A percentile compares a stretch with the other conserved stretches of the same genome.
These are phyloP conservation scores for Gnatocerus cornutus DNA, from an alignment of 2,888 invertebrate genomes.

Conservation along the genomic window DNA sequence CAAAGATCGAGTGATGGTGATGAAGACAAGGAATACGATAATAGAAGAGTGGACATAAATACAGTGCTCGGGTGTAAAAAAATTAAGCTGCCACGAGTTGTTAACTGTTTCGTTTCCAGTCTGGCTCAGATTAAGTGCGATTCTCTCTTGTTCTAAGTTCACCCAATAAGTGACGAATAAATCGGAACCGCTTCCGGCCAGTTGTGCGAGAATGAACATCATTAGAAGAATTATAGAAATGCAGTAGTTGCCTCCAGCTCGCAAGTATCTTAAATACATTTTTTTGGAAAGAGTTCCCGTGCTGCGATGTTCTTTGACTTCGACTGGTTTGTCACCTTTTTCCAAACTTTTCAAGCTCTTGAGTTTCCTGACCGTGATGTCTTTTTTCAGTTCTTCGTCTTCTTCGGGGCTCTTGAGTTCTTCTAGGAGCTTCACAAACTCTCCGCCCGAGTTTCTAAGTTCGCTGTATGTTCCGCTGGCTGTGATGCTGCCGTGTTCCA, in stretches of 20 bases:
- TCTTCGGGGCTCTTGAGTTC: conserved; percentile 62
- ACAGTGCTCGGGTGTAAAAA: conserved; percentile 57
- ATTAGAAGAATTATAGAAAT: conserved; percentile 75
- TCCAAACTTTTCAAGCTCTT: conserved; percentile 65
- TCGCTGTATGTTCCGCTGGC: conserved; percentile 81
- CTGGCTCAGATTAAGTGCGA: conserved; percentile 25
- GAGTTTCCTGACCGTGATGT: conserved; percentile 62
- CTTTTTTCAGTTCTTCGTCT: conserved; percentile 56
- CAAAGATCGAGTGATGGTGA: conserved; percentile 71
- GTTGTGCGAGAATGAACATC: conserved; percentile 80
- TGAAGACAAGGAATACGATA: conserved; percentile 64
- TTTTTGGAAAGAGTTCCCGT: conserved; percentile 73
- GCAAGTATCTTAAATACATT: conserved; percentile 81
- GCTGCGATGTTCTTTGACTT: conserved; percentile 75
- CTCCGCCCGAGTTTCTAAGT: conserved; percentile 79
- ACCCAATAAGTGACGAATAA: conserved; percentile 84
- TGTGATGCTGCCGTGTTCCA: conserved; percentile 74
- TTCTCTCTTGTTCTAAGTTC: conserved; percentile 59
- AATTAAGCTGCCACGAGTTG: background rate
- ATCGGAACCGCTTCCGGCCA: conserved; percentile 82
- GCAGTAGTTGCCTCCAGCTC: conserved; percentile 80
- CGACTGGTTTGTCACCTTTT: conserved; percentile 55
- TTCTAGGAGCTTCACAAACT: conserved; percentile 76
- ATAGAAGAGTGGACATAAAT: conserved; percentile 66
- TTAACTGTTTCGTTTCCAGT: conserved; percentile 35